A percentile compares a stretch with the other conserved stretches of the same genome.
Conservation (phyloP, 2,113 vertebrate species). For the Chamaetylas fuelleborni region DNA sequence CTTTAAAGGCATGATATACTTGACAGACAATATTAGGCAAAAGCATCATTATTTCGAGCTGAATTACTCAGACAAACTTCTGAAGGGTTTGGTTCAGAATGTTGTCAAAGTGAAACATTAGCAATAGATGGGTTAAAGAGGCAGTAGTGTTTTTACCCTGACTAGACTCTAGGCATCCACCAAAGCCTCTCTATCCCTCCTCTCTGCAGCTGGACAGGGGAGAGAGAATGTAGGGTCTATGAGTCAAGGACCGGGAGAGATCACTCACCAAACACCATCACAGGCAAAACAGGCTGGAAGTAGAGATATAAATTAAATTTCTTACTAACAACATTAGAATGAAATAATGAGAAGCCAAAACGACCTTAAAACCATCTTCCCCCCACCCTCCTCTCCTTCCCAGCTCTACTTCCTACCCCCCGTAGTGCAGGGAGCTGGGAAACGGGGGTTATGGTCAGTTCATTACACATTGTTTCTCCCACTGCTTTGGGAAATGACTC, state of each 20-base stretch:
- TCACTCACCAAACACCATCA: neutral
- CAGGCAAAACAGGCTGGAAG: neutral
- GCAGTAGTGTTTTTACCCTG: neutral
- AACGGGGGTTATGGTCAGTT: neutral
- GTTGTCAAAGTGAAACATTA: neutral
- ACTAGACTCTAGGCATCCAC: neutral
- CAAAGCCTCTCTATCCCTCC: neutral
- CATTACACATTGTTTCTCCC: neutral
- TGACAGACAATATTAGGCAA: neutral
- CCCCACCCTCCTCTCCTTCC: fast-evolving
- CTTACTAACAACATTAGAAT: neutral
- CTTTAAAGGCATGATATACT: neutral
- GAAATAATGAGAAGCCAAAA: neutral
- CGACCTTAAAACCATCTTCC: neutral
- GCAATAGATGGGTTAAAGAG: neutral
- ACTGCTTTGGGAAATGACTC: neutral
- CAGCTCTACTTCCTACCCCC: neutral
- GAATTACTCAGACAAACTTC: neutral
- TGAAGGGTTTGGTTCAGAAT: neutral
- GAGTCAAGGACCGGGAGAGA: neutral
- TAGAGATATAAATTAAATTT: neutral
- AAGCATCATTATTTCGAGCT: neutral
- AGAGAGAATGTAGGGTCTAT: neutral
- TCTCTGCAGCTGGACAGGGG: neutral
- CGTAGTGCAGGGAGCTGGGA: neutral